Evolutionary conservation across 2,797 vertebrate genomes (phyloP).

Genomic region (Petrocephalus sullivani): DNA sequence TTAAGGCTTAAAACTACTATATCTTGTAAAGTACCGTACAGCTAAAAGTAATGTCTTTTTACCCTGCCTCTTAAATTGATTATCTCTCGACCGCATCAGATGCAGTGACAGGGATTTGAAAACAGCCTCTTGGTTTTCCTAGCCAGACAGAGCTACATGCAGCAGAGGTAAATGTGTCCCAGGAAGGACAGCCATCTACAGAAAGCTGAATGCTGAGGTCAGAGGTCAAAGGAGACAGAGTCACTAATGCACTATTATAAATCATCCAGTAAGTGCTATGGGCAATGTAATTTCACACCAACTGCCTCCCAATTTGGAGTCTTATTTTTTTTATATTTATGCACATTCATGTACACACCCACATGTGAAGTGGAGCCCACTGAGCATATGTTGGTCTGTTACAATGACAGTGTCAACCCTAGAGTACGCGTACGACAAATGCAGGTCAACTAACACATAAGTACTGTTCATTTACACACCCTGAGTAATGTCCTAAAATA

Average conservation of each 20-base stretch:
- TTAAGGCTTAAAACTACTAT: not conserved
- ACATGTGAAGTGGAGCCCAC: too few species aligned
- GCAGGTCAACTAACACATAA: not conserved
- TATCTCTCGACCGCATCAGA: not conserved
- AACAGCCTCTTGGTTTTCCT: not conserved
- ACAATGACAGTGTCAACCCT: too few species aligned
- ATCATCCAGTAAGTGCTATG: not conserved
- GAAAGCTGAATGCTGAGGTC: not conserved
- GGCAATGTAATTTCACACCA: too few species aligned
- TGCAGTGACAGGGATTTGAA: not conserved
- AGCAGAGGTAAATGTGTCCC: not conserved
- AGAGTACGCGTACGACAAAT: not conserved
- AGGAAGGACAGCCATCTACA: not conserved
- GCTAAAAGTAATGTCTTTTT: not conserved
- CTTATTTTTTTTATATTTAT: too few species aligned
- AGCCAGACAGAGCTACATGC: not conserved
- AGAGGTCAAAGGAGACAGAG: not conserved
- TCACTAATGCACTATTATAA: not conserved
- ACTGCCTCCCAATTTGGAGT: too few species aligned
- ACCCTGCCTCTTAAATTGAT: not conserved
- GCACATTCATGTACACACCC: too few species aligned
- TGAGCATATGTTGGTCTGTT: not conserved
- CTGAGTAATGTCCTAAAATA: constrained; percentile 23
- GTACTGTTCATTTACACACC: not conserved
- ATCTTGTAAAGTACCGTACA: not conserved